phyloP scores from a whole-genome alignment of 2,113 vertebrate species.

The Todiramphus chloris region DNA sequence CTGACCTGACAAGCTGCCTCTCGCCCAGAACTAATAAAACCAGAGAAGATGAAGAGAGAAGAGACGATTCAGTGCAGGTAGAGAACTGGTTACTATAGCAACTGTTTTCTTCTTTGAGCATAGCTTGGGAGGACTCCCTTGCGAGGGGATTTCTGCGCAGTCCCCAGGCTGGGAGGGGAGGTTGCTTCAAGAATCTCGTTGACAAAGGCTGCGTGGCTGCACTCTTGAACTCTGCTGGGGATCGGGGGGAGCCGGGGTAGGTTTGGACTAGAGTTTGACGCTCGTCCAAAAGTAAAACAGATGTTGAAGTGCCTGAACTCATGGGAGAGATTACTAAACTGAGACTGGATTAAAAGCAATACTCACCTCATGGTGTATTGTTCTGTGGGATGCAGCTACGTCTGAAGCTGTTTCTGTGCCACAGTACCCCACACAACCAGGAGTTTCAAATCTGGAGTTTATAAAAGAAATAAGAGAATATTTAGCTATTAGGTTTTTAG shows the following conservation, averaged over 20 bases:
- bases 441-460: not conserved
- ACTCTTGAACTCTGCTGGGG: not conserved
- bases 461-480: not conserved
- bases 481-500: not conserved
- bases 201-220: not conserved
- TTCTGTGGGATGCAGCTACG: not conserved
- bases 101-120: slow-evolving; percentile 42
- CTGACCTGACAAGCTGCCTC: not conserved
- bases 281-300: not conserved
- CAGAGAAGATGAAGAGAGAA: not conserved
- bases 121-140: not conserved
- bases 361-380: not conserved
- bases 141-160: not conserved
- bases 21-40: not conserved
- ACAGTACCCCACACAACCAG: not conserved
- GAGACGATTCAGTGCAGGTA: not conserved
- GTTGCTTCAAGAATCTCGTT: not conserved
- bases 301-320: not conserved
- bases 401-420: not conserved
- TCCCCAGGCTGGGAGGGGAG: not conserved
- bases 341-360: not conserved
- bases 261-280: not conserved
- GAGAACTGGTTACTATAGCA: slow-evolving; percentile 40
- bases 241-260: not conserved
- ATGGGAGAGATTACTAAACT: not conserved